phyloP scores from a whole-genome alignment of 2,888 invertebrate species.

The Apodemia zela region DNA sequence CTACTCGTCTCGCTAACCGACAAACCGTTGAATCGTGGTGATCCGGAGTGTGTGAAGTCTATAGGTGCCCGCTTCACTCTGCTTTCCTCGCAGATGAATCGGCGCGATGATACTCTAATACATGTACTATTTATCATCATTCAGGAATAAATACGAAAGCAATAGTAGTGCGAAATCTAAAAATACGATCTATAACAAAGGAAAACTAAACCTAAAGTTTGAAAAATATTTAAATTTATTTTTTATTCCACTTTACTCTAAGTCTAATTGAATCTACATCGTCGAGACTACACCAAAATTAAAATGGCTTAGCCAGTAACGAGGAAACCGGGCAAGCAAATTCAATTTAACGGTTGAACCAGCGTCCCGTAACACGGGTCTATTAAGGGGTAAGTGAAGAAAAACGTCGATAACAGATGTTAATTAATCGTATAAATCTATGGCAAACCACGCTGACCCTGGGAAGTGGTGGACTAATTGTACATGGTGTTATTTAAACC shows the following conservation, averaged over 20 bases:
- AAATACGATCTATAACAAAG: neutral
- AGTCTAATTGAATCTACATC: conserved; percentile 18
- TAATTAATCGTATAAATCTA: conserved; percentile 71
- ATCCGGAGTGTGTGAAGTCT: no score
- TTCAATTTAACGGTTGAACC: conserved; percentile 64
- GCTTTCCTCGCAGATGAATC: no score
- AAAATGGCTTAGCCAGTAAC: conserved; percentile 36
- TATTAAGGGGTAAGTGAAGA: conserved; percentile 60
- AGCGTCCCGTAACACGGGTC: conserved; percentile 49
- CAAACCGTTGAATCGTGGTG: no score
- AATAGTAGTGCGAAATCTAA: no score
- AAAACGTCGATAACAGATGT: conserved; percentile 71
- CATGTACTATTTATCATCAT: no score
- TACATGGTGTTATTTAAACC: conserved; percentile 13
- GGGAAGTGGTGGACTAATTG: conserved; percentile 13
- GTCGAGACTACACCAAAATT: conserved; percentile 27
- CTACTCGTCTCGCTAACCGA: no score
- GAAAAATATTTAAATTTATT: neutral
- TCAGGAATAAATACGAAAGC: no score
- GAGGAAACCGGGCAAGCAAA: conserved; percentile 46
- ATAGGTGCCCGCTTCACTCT: no score
- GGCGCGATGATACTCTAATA: no score
- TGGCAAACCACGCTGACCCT: conserved; percentile 27
- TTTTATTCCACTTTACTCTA: conserved; percentile 2
- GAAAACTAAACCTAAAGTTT: neutral